Evolutionary conservation across 2,888 invertebrate genomes (phyloP).

Genomic region (Leptopilina syphax): DNA sequence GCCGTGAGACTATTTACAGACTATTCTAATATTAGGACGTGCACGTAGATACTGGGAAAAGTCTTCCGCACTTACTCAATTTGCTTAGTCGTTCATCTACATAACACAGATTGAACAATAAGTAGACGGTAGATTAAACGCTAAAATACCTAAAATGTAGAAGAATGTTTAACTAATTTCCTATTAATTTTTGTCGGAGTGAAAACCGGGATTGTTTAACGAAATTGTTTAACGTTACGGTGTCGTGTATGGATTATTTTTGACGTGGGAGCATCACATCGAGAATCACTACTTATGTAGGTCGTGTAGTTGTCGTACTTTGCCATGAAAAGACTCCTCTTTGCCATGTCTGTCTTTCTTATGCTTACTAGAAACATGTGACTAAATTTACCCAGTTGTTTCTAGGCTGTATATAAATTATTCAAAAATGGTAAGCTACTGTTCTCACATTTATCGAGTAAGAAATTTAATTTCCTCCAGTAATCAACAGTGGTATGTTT

Average conservation of each 20-base stretch:
- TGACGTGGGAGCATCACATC: slow-evolving; percentile 76
- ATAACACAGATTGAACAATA: background rate
- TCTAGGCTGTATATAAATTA: slow-evolving; percentile 27
- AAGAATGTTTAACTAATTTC: too few relatives aligned
- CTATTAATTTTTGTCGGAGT: too few relatives aligned
- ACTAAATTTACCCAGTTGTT: slow-evolving; percentile 16
- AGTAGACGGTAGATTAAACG: background rate
- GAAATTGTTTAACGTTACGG: slow-evolving; percentile 19
- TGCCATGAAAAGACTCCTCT: slow-evolving; percentile 51
- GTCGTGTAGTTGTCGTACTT: slow-evolving; percentile 71
- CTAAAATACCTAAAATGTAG: too few relatives aligned
- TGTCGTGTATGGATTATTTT: slow-evolving; percentile 75
- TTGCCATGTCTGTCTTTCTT: slow-evolving; percentile 47
- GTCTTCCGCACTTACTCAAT: background rate
- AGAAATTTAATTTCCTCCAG: background rate
- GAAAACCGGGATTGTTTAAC: background rate
- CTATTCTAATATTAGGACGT: slow-evolving; percentile 32
- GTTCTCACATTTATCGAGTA: background rate
- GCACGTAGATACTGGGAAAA: slow-evolving; percentile 17
- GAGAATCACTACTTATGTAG: slow-evolving; percentile 72
- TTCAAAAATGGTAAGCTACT: slow-evolving; percentile 17
- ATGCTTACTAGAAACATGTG: slow-evolving; percentile 9
- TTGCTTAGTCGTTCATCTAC: background rate
- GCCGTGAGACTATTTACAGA: slow-evolving; percentile 13
- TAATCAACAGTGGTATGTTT: background rate